Evolutionary conservation across 2,113 vertebrate genomes (phyloP).

Genomic region (Motacilla alba): DNA sequence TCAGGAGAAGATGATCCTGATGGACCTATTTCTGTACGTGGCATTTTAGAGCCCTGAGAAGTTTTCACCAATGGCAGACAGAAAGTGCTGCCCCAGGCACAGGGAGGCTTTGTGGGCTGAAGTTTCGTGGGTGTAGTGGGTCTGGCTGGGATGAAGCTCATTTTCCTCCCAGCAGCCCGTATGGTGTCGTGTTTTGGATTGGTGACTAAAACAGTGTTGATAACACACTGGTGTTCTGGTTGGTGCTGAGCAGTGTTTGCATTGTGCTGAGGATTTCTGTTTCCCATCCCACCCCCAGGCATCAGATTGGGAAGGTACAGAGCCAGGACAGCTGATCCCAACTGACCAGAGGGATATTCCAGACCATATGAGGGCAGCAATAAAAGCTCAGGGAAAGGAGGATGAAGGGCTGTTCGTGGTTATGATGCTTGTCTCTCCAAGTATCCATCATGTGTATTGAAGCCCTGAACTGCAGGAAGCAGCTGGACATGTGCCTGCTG

Average conservation of each 20-base stretch:
- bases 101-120: background rate
- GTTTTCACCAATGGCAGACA: background rate
- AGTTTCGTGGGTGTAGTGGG: background rate
- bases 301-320: background rate
- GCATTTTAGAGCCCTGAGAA: background rate
- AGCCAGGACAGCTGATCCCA: background rate
- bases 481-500: background rate
- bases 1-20: background rate
- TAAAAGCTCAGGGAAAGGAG: background rate
- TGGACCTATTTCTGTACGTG: background rate
- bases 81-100: background rate
- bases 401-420: background rate
- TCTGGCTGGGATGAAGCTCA: background rate
- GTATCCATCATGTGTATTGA: accelerated
- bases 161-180: background rate
- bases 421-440: background rate
- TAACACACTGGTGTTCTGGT: background rate
- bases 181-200: background rate
- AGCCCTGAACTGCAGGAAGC: background rate
- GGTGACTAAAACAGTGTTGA: background rate
- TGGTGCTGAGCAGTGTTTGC: background rate
- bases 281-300: background rate
- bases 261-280: background rate
- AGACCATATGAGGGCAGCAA: background rate
- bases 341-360: background rate